Base-by-base conservation (phyloP, 2,888 invertebrate genomes). In the Parochlus steinenii region DNA sequence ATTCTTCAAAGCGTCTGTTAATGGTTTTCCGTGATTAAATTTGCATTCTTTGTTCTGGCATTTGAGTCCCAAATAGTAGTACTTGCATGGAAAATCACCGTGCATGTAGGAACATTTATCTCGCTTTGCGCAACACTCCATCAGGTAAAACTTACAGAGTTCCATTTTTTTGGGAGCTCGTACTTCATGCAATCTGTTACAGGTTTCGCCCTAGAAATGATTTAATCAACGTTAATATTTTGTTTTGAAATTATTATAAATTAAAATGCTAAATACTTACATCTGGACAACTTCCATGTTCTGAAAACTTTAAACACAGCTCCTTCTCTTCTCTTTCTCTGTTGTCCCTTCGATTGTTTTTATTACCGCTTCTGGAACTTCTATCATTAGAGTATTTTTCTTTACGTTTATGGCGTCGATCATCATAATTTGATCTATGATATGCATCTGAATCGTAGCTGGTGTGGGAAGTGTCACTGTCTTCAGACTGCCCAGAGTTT, bases 61-160 rank as follows among this genome's bases (percentile, higher is more conserved):
- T 37, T 78, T 76, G 56, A 83, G 69, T 42, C 92, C 92, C 34
- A 90, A 83, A 55, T 97, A 93, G 60, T 79, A 92, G 63, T 81
- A 93, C 66, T 93, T 93, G 63, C 95, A 95, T 12, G 95, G 95
- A 57, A 92, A 95, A 56, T 93, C 92, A 48, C 81, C 74, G 62
- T 95, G 95, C 83, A 95, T 83, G 54, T 89, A 97, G 14, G 86
- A 68, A 63, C 95, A 97, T 59, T 87, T 85, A 47, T 90, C 90
- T 48, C 86, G 76, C 62, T 93, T 95, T 35, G 85, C 81, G 63
- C 95, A 95, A 56, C 86, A 86, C 45, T 89, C 89, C 76, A 83
- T 85, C 40, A 93, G 61, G 62, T 93, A 95, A 62, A 92, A 95
- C 62, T 93, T 95, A 61, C 95, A 97, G 3, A 93, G 62, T 58